Evolutionary conservation across 2,888 invertebrate species (phyloP), one percentile per base, ranked within the genome.

Genomic region (Drosophila colorata): DNA sequence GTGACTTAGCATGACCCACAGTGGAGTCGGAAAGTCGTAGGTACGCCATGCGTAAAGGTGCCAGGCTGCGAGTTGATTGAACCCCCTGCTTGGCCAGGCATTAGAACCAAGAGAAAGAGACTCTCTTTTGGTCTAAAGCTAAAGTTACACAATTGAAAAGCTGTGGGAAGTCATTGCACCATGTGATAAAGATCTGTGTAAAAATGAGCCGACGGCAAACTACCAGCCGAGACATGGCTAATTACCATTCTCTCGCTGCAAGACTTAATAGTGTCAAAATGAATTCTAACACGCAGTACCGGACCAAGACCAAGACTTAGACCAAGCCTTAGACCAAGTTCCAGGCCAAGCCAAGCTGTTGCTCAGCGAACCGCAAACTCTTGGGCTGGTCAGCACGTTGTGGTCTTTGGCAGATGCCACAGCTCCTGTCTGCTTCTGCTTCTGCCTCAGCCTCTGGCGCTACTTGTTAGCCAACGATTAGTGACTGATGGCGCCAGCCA

Each of bases 1-100:
- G 75, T 87, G 81, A 81, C 85, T 87, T 71, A 81, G 81, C 83
- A 81, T 85, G 79, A 85, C 83, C 83, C 80, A 67, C 57, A 64
- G 66, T 47, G 73, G 51, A 28, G 58, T 41, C 41, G 61, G 13
- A n/a, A 25, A 23, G n/a, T 60, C 57, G 56, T 44, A 61, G 65
- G 66, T 59, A 61, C 77, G 79, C 85, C 90, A 90, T 90, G 90
- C 90, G 90, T 90, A 89, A 90, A 90, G 90, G 90, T 90, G 90
- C 83, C 80, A 89, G 87, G 80, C 76, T 65, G 56, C 28, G 78
- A 75, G 75, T 80, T 80, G 79, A 80, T 80, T 80, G 79, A 80
- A 80, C 79, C 74, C 63, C 47, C 53, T 72, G 74, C 61, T 65
- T 66, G 78, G 64, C 77, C 61, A 53, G 63, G 56, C 69, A 57